Evolutionary conservation across 2,113 vertebrate genomes (phyloP), one percentile per base, ranked within the genome.

Genomic region (Oreotrochilus melanogaster): DNA sequence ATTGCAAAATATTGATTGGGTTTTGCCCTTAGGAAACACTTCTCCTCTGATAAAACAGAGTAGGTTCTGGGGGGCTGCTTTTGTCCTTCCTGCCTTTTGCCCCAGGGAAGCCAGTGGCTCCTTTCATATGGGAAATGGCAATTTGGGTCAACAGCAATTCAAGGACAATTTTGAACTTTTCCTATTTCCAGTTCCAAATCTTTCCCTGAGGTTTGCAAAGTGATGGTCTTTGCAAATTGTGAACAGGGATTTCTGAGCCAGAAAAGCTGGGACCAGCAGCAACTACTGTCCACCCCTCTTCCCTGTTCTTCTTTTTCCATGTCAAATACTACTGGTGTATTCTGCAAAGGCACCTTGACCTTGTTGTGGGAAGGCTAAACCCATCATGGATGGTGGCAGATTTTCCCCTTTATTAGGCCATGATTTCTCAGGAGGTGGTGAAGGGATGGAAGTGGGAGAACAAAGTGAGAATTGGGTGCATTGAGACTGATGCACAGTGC

Each of bases 1-100:
- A 95, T 91, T 94, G 92, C 79, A 78, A 96, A 96, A 67, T 94
- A 97, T 93, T 96, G 97, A 97, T 94, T 96, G 58, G 64, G 86
- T 91, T 88, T 96, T 65, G 78, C 89, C 95, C 92, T 57, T n/a
- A 62, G 88, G 95, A 97, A 94, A 83, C 73, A 78, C 69, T 95
- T 90, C 92, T 96, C 88, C 85, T 93, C 58, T 94, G 90, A 91
- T 87, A 74, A 78, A 95, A 78, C 58, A 75, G 33, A 72, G 27
- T 33, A 74, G 30, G 35, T 90, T 90, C 56, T 92, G 71, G 73
- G 67, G n/a, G 43, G 96, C 72, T 4, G 16, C 78, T 95, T 93
- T 95, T 75, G 91, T 95, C 93, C 66, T 83, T 42, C 27, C 64
- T 94, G 53, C 62, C 31, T 95, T 88, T 56, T 79, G 93, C 88